A percentile compares a stretch with the other conserved stretches of the same genome.
Evolutionary conservation across 2,113 vertebrate species (phyloP).

Genomic region (Pseudolaguvia tuberculata): DNA sequence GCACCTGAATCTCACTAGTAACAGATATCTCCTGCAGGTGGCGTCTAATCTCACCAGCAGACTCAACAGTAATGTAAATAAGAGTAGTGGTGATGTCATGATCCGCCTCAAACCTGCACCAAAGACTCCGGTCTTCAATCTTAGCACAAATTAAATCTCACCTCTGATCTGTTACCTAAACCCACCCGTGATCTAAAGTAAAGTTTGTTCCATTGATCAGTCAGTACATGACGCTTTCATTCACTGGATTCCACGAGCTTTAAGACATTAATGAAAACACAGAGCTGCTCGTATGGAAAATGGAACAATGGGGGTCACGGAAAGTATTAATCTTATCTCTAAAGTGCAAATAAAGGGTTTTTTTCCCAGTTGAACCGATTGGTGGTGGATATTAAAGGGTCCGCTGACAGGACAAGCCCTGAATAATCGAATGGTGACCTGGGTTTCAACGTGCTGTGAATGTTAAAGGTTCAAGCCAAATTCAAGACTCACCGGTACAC

Average conservation of each 20-base stretch:
- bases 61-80: background rate
- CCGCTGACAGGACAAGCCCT: slow-evolving; percentile 31
- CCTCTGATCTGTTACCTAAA: background rate
- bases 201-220: background rate
- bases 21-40: background rate
- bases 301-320: background rate
- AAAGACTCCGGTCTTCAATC: background rate
- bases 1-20: background rate
- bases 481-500: slow-evolving; percentile 33
- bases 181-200: background rate
- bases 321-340: slow-evolving; percentile 26
- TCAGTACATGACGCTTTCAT: background rate
- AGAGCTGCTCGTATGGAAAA: background rate
- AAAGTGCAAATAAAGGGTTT: slow-evolving; percentile 48
- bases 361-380: background rate
- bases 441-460: background rate
- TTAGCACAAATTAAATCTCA: background rate
- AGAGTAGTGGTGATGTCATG: background rate
- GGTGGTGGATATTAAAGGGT: slow-evolving; percentile 42
- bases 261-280: background rate
- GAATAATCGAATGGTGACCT: slow-evolving; percentile 16
- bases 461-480: slow-evolving; percentile 1
- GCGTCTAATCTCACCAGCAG: background rate
- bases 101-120: background rate
- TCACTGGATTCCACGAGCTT: background rate